Percentiles rank a stretch among this genome's conserved stretches.
Evolutionary conservation across 2,797 vertebrate genomes (phyloP).

Genomic region (Sciurus carolinensis): DNA sequence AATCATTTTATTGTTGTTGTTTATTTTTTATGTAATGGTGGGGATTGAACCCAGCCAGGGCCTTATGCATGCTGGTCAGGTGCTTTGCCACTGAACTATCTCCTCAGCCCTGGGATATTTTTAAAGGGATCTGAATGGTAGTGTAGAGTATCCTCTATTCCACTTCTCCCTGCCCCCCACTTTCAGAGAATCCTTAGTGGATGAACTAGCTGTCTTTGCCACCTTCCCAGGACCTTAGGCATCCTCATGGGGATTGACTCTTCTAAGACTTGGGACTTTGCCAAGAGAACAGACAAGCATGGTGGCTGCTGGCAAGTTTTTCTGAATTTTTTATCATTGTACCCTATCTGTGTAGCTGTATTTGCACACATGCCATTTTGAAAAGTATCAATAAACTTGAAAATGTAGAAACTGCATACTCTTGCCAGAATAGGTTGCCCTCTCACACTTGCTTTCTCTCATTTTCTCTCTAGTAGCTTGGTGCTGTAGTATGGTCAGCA

Average conservation of each 20-base stretch:
- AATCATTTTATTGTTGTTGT: too few species aligned
- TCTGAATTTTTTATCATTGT: slow-evolving; percentile 12
- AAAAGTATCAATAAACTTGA: slow-evolving; percentile 35
- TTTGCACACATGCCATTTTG: background rate
- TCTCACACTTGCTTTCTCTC: too few species aligned
- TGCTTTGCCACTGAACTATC: too few species aligned
- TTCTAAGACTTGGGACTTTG: background rate
- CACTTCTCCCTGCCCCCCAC: background rate
- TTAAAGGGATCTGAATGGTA: background rate
- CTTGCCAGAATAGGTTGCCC: background rate
- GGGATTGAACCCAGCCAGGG: too few species aligned
- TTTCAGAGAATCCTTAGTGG: background rate
- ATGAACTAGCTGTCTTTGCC: background rate
- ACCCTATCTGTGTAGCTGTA: background rate
- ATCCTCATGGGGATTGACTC: background rate
- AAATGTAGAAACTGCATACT: slow-evolving; percentile 9
- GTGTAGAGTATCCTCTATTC: background rate
- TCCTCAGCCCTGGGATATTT: background rate
- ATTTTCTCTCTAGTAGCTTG: background rate
- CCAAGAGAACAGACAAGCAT: background rate
- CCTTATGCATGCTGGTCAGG: too few species aligned
- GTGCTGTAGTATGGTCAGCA: background rate
- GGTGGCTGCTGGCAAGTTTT: background rate
- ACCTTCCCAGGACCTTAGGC: background rate
- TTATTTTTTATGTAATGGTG: too few species aligned